A percentile compares a stretch with the other conserved stretches of the same genome.
Evolutionary conservation across 2,797 vertebrate genomes (phyloP).

Genomic region (Spinus olivaceus): DNA sequence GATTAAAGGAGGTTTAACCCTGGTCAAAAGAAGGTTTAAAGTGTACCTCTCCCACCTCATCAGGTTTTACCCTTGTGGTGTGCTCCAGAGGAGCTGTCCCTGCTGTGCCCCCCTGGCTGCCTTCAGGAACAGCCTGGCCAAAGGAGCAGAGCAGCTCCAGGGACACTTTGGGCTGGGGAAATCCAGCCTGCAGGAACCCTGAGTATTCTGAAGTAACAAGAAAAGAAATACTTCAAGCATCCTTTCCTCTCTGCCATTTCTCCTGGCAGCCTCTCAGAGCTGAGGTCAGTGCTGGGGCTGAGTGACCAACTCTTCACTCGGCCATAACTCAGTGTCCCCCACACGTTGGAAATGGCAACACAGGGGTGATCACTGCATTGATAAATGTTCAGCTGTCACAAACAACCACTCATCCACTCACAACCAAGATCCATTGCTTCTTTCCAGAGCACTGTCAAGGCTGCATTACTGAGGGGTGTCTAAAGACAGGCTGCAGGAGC

Average conservation of each 20-base stretch:
- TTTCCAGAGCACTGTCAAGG: not conserved
- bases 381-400: not conserved
- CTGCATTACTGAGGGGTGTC: not conserved
- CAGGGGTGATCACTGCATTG: not conserved
- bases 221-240: not conserved
- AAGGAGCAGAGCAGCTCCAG: accelerated
- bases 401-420: not conserved
- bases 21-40: not conserved
- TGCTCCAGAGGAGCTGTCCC: not conserved
- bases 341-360: accelerated
- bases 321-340: accelerated
- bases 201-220: not conserved
- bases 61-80: not conserved
- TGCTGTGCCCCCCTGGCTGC: not conserved
- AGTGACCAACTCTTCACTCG: accelerated
- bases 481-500: not conserved
- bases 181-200: not conserved
- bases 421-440: not conserved
- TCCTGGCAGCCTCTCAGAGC: not conserved
- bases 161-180: not conserved
- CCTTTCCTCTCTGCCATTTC: not conserved
- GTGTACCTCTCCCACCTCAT: not conserved
- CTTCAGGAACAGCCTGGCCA: not conserved
- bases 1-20: not conserved
- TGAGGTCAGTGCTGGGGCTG: not conserved